Percentiles rank a stretch among this genome's conserved stretches.
Evolutionary conservation across 1,140 invertebrate genomes (phyloP).

Genomic region (Steinernema feltiae): DNA sequence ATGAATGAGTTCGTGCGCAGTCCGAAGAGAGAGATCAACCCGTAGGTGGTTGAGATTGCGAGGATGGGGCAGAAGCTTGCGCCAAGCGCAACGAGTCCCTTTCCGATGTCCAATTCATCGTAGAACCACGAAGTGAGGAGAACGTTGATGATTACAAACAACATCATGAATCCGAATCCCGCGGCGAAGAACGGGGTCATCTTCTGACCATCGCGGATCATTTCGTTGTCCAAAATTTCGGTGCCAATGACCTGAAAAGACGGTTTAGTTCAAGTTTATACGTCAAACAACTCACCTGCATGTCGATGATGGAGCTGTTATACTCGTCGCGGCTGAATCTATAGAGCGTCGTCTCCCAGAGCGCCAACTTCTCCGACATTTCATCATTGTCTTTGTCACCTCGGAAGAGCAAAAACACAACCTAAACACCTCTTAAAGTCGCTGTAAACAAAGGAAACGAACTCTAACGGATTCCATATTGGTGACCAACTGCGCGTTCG

Average conservation of each 20-base stretch:
- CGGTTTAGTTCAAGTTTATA: too few relatives aligned
- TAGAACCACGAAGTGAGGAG: constrained; percentile 32
- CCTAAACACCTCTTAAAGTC: constrained; percentile 11
- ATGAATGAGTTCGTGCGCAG: constrained; percentile 51
- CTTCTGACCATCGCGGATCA: constrained; percentile 47
- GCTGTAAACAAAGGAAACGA: neutral
- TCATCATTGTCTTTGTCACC: constrained; percentile 33
- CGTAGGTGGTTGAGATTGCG: constrained; percentile 45
- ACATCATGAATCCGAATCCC: constrained; percentile 43
- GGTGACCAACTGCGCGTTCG: constrained; percentile 34
- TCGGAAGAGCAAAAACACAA: constrained; percentile 48
- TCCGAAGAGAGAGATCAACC: constrained; percentile 42
- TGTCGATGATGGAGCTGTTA: constrained; percentile 32
- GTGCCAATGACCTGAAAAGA: constrained; percentile 42
- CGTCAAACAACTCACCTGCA: constrained; percentile 31
- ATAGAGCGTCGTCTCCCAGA: constrained; percentile 45
- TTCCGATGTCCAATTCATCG: constrained; percentile 41
- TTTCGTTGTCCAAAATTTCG: constrained; percentile 48
- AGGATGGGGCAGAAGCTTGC: constrained; percentile 42
- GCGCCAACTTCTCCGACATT: constrained; percentile 29
- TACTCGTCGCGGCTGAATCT: constrained; percentile 41
- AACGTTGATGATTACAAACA: constrained; percentile 42
- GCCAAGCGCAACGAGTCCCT: constrained; percentile 34
- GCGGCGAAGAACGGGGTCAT: constrained; percentile 52
- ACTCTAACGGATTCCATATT: constrained; percentile 51